These are phyloP conservation scores for Aphelenchoides avenae DNA, from an alignment of 1,140 invertebrate genomes.

Conservation along the genomic window DNA sequence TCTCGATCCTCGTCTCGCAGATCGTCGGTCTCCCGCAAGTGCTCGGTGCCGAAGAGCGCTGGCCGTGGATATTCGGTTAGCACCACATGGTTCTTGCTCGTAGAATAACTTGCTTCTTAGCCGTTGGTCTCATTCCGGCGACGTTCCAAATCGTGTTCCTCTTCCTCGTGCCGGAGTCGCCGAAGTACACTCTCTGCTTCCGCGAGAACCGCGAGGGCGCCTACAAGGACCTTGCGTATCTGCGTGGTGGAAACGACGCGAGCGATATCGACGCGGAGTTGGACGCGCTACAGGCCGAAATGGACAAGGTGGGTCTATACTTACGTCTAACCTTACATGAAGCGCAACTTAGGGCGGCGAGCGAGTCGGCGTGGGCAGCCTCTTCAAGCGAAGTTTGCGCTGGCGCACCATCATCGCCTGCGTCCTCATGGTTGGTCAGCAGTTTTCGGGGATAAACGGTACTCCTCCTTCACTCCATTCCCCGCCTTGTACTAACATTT, in stretches of 20 bases:
- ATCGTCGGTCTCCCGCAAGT: slow-evolving; percentile 69
- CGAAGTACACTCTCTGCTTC: slow-evolving; percentile 75
- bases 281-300: slow-evolving; percentile 5
- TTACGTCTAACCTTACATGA: too few relatives aligned
- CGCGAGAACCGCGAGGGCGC: slow-evolving; percentile 67
- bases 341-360: neutral
- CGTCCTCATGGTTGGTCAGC: slow-evolving; percentile 85
- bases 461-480: too few relatives aligned
- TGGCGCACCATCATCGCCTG: slow-evolving; percentile 59
- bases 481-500: too few relatives aligned
- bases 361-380: neutral
- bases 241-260: slow-evolving; percentile 11
- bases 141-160: slow-evolving; percentile 71
- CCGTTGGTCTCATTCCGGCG: slow-evolving; percentile 73
- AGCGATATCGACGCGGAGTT: slow-evolving; percentile 8
- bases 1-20: slow-evolving; percentile 75
- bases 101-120: slow-evolving; percentile 65
- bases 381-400: slow-evolving; percentile 9
- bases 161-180: slow-evolving; percentile 80
- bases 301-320: slow-evolving; percentile 20
- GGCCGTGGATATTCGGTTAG: too few relatives aligned
- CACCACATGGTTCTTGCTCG: slow-evolving; percentile 65
- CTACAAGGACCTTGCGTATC: slow-evolving; percentile 63
- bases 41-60: slow-evolving; percentile 67
- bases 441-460: slow-evolving; percentile 84